Evolutionary conservation across 2,113 vertebrate species (phyloP).

Genomic region (Nyctereutes procyonoides): DNA sequence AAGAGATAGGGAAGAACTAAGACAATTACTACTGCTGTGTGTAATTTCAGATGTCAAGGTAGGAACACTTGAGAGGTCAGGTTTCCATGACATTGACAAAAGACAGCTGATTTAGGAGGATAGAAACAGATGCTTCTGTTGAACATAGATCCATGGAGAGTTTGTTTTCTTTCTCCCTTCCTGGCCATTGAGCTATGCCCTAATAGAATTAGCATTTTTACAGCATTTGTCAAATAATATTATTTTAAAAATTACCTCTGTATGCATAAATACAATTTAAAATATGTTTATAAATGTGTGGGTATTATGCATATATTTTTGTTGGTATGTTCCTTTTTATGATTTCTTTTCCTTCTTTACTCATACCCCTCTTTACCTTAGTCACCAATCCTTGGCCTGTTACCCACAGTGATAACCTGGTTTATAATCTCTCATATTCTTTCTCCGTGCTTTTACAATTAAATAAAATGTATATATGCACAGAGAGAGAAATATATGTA

Average conservation of each 20-base stretch:
- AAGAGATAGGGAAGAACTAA: neutral
- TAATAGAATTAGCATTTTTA: neutral
- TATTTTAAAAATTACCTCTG: conserved; percentile 1
- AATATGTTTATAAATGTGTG: neutral
- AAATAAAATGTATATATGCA: neutral
- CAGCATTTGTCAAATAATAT: neutral
- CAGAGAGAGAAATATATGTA: neutral
- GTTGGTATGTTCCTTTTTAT: neutral
- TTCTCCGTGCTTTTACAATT: neutral
- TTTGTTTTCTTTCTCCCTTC: neutral
- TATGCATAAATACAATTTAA: neutral
- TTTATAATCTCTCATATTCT: neutral
- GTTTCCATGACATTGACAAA: neutral
- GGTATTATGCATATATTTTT: neutral
- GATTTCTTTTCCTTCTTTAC: neutral
- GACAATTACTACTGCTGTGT: neutral
- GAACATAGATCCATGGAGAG: neutral
- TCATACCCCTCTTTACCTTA: neutral
- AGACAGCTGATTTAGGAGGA: neutral
- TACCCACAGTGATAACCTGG: neutral
- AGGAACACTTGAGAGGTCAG: neutral
- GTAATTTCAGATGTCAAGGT: neutral
- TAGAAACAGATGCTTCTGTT: neutral
- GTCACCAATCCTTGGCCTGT: neutral
- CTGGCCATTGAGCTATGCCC: neutral